Evolutionary conservation across 1,140 invertebrate species (phyloP), one percentile per base, ranked within the genome.

Genomic region (Zaprionus nigranus): DNA sequence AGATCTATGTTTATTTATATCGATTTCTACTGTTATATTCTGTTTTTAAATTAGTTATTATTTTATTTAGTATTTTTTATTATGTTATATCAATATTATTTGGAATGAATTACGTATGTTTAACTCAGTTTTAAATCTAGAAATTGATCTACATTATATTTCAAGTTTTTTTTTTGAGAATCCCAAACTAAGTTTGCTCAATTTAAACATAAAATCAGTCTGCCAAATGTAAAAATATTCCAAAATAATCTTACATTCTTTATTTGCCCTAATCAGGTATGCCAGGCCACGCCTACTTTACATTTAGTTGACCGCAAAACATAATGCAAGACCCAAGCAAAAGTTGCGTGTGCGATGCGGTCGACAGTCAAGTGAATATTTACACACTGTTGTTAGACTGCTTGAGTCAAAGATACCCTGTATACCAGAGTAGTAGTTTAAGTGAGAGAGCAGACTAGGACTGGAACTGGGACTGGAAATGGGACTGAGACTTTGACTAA

Each of bases 281-380:
- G 66, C 49, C 40, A 54, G 46, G 13, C 60, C 71, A 78, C 71
- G 76, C 76, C 76, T 65, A 54, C 60, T 63, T 64, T 43, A 58
- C 77, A 76, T 71, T 51, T 46, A 58, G 74, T 79, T 76, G 77
- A 71, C 73, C 73, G 51, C 43, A 73, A 79, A 75, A 75, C 65
- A 69, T 36, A 69, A 75, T 57, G 64, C 30, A 53, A 56, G 58
- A 36, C 53, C 57, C 40, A 66, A 65, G 15, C 57, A 56, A 59
- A 72, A 72, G 51, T 66, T 76, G 74, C 68, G 68, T 71, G 54
- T 53, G 15, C 26, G 70, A 64, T 43, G 64, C 59, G 36, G 59
- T 64, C 71, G 71, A 59, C 60, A 51, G 51, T 49, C 34, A 62
- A 53, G 75, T 38, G 36, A 38, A 38, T 78, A 78, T 20, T 56